These are phyloP conservation scores for Amblyopsis rosae DNA, from an alignment of 2,113 vertebrate species.

Conservation along the genomic window DNA sequence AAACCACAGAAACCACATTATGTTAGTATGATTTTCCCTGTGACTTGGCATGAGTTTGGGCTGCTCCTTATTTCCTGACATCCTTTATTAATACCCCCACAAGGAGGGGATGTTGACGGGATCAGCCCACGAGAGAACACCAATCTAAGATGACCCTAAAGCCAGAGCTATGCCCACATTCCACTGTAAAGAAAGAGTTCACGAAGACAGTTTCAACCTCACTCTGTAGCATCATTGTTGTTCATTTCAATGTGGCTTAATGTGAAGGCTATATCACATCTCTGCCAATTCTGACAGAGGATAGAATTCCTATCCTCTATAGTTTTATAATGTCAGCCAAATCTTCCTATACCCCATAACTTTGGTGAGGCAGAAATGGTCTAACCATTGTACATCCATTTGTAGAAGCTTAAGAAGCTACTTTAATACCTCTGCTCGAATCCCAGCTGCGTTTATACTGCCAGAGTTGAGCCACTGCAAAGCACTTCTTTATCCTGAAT, in stretches of 20 bases:
- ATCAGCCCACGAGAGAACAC: conserved; percentile 37
- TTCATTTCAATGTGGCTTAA: conserved; percentile 54
- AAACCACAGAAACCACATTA: neutral
- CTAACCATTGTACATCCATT: conserved; percentile 34
- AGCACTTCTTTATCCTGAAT: conserved; percentile 29
- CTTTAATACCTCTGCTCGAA: conserved; percentile 39
- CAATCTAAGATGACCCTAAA: conserved; percentile 35
- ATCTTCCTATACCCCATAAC: conserved; percentile 17
- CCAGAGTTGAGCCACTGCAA: conserved; percentile 24
- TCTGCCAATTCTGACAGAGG: conserved; percentile 13
- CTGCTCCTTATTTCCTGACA: conserved; percentile 16
- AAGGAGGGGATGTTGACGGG: conserved; percentile 33
- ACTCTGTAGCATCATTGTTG: conserved; percentile 23
- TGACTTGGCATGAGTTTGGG: conserved; percentile 12
- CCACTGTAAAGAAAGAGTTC: conserved; percentile 19
- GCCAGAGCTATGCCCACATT: conserved; percentile 28
- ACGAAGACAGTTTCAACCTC: conserved; percentile 30
- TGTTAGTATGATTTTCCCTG: neutral
- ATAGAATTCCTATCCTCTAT: conserved; percentile 40
- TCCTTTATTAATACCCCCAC: conserved; percentile 25
- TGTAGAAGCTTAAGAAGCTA: conserved; percentile 47
- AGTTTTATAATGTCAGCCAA: conserved; percentile 14
- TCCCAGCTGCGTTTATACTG: conserved; percentile 34
- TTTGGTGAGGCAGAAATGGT: conserved; percentile 19
- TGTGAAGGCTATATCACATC: conserved; percentile 37